Evolutionary conservation across 2,113 vertebrate species (phyloP).

Genomic region (Aix galericulata): DNA sequence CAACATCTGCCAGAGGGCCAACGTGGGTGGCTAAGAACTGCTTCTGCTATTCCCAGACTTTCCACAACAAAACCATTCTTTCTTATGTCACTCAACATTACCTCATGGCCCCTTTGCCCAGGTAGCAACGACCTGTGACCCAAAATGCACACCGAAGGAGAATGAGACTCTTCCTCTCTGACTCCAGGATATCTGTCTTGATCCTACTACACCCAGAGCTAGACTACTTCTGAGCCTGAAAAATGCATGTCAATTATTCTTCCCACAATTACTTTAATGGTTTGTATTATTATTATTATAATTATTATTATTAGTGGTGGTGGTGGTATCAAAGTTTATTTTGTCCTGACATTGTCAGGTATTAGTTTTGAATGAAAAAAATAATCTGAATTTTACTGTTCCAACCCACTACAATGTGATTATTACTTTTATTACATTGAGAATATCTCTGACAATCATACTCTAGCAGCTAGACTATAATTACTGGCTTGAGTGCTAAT

Average conservation of each 20-base stretch:
- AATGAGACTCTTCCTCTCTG: not conserved
- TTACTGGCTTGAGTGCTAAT: not conserved
- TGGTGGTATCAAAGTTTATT: not conserved
- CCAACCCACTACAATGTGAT: not conserved
- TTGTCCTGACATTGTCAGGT: not conserved
- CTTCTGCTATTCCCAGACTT: not conserved
- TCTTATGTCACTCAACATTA: not conserved
- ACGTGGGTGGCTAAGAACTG: not conserved
- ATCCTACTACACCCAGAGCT: not conserved
- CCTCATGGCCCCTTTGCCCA: not conserved
- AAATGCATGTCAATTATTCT: not conserved
- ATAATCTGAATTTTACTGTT: not conserved
- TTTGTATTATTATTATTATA: not conserved
- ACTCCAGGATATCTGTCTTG: not conserved
- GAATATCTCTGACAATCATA: not conserved
- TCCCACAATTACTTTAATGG: not conserved
- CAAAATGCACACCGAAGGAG: not conserved
- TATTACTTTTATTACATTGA: not conserved
- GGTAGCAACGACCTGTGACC: not conserved
- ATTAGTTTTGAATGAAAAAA: not conserved
- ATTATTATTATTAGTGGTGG: too few relatives aligned
- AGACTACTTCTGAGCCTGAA: not conserved
- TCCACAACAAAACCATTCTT: not conserved
- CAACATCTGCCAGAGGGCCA: not conserved
- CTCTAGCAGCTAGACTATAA: not conserved